phyloP scores from a whole-genome alignment of 1,140 invertebrate species.

The Bilobella aurantiaca region DNA sequence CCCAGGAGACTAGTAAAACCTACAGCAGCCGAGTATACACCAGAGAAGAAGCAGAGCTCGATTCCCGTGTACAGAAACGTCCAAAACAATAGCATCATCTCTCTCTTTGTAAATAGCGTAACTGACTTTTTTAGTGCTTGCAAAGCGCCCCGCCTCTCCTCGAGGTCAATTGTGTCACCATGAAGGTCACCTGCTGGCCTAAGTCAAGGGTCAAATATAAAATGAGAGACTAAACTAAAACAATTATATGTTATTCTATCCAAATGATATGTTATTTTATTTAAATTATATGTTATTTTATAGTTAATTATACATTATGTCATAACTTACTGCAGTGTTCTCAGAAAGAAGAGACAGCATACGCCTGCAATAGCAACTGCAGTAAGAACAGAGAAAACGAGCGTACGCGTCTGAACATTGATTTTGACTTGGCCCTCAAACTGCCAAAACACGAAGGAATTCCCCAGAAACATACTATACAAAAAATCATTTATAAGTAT shows the following conservation, averaged over 20 bases:
- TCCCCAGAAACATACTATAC: slow-evolving; percentile 79
- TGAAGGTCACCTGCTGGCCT: background rate
- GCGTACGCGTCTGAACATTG: slow-evolving; percentile 51
- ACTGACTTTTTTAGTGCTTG: slow-evolving; percentile 62
- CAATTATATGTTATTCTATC: too few species aligned
- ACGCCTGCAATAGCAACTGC: slow-evolving; percentile 57
- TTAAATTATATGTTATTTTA: too few species aligned
- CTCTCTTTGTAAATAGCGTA: slow-evolving; percentile 60
- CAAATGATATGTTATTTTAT: too few species aligned
- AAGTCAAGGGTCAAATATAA: background rate
- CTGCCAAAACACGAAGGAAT: slow-evolving; percentile 82
- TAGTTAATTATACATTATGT: too few species aligned
- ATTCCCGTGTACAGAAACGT: slow-evolving; percentile 88
- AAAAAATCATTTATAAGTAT: slow-evolving; percentile 56
- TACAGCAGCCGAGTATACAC: slow-evolving; percentile 84
- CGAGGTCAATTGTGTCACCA: background rate
- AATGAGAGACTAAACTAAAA: too few species aligned
- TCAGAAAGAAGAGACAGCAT: slow-evolving; percentile 53
- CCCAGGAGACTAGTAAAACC: slow-evolving; percentile 70
- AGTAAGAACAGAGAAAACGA: slow-evolving; percentile 63
- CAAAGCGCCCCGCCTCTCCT: slow-evolving; percentile 45
- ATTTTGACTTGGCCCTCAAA: slow-evolving; percentile 66
- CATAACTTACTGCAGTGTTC: slow-evolving; percentile 39
- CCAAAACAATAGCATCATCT: slow-evolving; percentile 73
- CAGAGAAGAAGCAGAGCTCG: slow-evolving; percentile 86